These are phyloP conservation scores for Bombus terrestris DNA, from an alignment of 1,140 invertebrate species.

Conservation along the genomic window DNA sequence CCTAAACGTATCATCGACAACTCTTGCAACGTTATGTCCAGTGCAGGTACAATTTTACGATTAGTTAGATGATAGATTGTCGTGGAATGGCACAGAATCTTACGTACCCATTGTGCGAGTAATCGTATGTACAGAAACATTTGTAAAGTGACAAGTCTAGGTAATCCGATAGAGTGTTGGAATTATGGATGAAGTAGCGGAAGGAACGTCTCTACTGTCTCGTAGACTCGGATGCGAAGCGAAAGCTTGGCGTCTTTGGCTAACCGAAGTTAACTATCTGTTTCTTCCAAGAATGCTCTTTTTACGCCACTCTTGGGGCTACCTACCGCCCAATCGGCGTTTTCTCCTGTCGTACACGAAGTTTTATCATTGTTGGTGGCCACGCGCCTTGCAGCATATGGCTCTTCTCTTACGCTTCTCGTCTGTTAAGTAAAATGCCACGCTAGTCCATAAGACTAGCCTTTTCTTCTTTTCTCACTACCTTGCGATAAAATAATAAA, in stretches of 20 bases:
- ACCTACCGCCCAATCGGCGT: slow-evolving; percentile 3
- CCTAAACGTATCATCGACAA: no score
- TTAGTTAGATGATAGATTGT: no score
- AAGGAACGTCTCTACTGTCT: background rate
- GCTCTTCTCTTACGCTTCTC: background rate
- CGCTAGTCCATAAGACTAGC: background rate
- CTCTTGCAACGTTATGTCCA: no score
- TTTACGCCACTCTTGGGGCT: background rate
- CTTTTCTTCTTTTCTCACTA: background rate
- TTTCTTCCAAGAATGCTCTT: background rate
- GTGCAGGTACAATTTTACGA: no score
- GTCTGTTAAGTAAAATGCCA: background rate
- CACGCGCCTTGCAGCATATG: background rate
- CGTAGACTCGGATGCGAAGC: background rate
- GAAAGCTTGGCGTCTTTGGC: background rate
- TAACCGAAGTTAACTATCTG: slow-evolving; percentile 4
- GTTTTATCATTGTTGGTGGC: background rate
- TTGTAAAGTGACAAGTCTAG: no score
- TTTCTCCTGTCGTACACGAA: background rate
- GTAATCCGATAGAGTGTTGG: background rate
- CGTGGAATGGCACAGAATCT: no score
- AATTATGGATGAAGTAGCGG: background rate
- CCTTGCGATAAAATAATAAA: background rate
- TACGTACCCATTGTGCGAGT: no score
- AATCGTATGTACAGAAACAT: no score